A percentile compares a stretch with the other conserved stretches of the same genome.
Evolutionary conservation across 2,113 vertebrate genomes (phyloP).

Genomic region (Corydoras sp.): DNA sequence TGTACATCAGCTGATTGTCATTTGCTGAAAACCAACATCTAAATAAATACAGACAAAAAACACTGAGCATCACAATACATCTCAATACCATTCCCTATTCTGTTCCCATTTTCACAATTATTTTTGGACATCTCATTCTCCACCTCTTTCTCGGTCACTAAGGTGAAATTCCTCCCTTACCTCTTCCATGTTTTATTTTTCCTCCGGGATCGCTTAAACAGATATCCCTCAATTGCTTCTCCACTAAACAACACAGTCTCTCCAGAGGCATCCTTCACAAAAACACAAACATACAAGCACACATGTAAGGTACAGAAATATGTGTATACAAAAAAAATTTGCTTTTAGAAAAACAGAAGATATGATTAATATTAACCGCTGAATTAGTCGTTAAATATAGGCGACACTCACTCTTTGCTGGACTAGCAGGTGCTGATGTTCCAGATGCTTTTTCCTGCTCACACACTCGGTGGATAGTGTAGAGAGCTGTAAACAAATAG

Average conservation of each 20-base stretch:
- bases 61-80: background rate
- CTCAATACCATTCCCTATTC: conserved; percentile 51
- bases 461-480: conserved; percentile 52
- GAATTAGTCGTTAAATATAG: background rate
- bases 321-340: background rate
- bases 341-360: no score
- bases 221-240: conserved; percentile 61
- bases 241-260: conserved; percentile 47
- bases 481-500: conserved; percentile 52
- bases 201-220: conserved; percentile 66
- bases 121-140: conserved; percentile 44
- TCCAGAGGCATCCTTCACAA: conserved; percentile 61
- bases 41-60: conserved; percentile 14
- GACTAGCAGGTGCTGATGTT: conserved; percentile 63
- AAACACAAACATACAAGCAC: background rate
- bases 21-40: conserved; percentile 68
- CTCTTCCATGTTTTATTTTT: conserved; percentile 70
- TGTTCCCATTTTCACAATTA: background rate
- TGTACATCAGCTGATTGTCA: conserved; percentile 65
- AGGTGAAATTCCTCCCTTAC: conserved; percentile 38
- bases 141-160: background rate
- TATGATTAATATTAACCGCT: no score
- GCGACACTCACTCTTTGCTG: conserved; percentile 62
- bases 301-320: background rate
- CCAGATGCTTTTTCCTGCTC: conserved; percentile 60